Evolutionary conservation across 1,140 invertebrate species (phyloP), one percentile per base, ranked within the genome.

Genomic region (Tetragonula clypearis): DNA sequence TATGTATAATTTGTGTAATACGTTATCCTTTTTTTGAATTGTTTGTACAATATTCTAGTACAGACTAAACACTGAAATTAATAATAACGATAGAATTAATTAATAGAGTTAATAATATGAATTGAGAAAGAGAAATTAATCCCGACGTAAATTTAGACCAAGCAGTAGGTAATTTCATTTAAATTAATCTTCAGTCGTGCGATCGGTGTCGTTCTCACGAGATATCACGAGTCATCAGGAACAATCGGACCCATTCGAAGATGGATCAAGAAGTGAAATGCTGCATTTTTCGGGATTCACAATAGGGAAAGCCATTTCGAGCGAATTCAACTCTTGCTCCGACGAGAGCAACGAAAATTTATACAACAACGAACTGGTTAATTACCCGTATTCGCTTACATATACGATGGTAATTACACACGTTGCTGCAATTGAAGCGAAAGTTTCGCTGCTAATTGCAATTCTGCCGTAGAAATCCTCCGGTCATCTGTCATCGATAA

Each of bases 391-490:
- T 71, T 85, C 55, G 86, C 78, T 84, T 88, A 49, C 71, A 66
- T 56, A 14, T 2, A 17, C 23, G 53, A 88, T 72, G 65, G 49
- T 88, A 88, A 88, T 88, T 86, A 79, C 17, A 79, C n/a, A 9
- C 26, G 65, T 69, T 76, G 68, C 15, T 26, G 26, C 69, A 86
- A 86, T 88, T 82, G 72, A 62, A 89, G 87, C 83, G 87, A 89
- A 86, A 89, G 87, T 84, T 84, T n/a, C 58, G n/a, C 66, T 55
- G 65, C 73, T 53, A 74, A 55, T 81, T 76, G 49, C n/a, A 69
- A 88, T 82, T 86, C 65, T 65, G 60, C 56, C 6, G 26, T 82
- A 79, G 19, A 90, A 85, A 77, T 78, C 62, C 65, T 53, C n/a
- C 73, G 41, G 49, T 21, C 41, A 41, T 21, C 30, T 30, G 21